Conservation (phyloP, 2,888 invertebrate genomes). For the Heliconius aoede region DNA sequence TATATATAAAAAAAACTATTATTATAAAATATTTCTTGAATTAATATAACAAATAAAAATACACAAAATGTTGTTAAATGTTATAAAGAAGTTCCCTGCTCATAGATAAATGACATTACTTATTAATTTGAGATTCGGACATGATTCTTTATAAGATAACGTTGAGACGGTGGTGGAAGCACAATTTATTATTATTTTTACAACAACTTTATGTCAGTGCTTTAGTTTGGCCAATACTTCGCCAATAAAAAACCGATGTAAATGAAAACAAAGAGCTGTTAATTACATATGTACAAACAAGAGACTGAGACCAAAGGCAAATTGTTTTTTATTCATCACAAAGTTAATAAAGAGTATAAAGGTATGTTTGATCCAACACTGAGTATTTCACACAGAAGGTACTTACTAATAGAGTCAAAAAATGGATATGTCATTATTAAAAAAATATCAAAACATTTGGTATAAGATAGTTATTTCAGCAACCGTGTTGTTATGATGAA, state of each 20-base stretch:
- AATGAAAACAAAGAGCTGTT: slow-evolving; percentile 62
- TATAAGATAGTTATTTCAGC: slow-evolving; percentile 19
- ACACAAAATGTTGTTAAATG: not conserved
- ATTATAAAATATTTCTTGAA: slow-evolving; percentile 16
- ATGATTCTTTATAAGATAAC: slow-evolving; percentile 35
- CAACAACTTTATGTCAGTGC: slow-evolving; percentile 46
- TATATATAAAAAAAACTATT: not conserved
- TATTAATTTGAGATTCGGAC: slow-evolving; percentile 46
- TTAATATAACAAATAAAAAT: slow-evolving; percentile 21
- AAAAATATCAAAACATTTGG: slow-evolving; percentile 19
- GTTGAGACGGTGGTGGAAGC: slow-evolving; percentile 31
- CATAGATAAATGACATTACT: slow-evolving; percentile 20
- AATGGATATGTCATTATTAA: slow-evolving; percentile 17
- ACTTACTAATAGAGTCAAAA: not conserved
- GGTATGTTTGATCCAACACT: slow-evolving; percentile 3
- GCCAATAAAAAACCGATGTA: slow-evolving; percentile 53
- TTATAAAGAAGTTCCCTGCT: slow-evolving; percentile 13
- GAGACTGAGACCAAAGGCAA: slow-evolving; percentile 73
- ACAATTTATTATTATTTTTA: slow-evolving; percentile 36
- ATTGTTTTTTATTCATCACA: slow-evolving; percentile 69
- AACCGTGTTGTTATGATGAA: slow-evolving; percentile 62
- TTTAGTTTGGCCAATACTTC: slow-evolving; percentile 37
- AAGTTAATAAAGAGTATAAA: slow-evolving; percentile 37
- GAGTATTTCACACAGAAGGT: not conserved
- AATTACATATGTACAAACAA: slow-evolving; percentile 81